Evolutionary conservation across 2,113 vertebrate species (phyloP).

Genomic region (Vanacampus margaritifer): DNA sequence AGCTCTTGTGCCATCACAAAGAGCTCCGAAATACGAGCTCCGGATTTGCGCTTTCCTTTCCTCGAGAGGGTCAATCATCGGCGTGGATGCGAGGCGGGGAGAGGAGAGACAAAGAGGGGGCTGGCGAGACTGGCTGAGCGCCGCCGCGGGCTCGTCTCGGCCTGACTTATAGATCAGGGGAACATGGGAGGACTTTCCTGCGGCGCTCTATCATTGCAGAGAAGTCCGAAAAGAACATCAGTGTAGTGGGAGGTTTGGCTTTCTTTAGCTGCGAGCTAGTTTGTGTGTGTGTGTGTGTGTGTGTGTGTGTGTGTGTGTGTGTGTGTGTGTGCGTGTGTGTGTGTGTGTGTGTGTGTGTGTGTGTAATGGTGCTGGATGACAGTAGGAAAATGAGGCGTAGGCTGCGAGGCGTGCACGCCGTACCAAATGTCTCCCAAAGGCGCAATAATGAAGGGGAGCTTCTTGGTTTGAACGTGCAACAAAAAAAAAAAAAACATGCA

Average conservation of each 20-base stretch:
- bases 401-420: constrained; percentile 6
- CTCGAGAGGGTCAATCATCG: constrained; percentile 73
- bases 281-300: constrained; percentile 11
- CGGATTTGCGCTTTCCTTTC: constrained; percentile 59
- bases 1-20: constrained; percentile 62
- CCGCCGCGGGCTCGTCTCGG: not conserved
- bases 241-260: constrained; percentile 15
- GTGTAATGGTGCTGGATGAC: not conserved
- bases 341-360: constrained; percentile 9
- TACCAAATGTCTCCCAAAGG: constrained; percentile 38
- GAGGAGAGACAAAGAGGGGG: constrained; percentile 26
- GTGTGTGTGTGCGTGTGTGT: constrained; percentile 8
- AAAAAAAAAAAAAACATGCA: not conserved
- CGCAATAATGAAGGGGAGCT: constrained; percentile 36
- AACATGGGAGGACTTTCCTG: not conserved
- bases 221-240: constrained; percentile 24
- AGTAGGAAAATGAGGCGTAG: constrained; percentile 16
- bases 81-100: constrained; percentile 54
- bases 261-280: constrained; percentile 2
- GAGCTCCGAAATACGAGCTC: constrained; percentile 69
- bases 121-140: not conserved
- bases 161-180: not conserved
- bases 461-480: constrained; percentile 8
- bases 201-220: not conserved
- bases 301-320: constrained; percentile 5